Evolutionary conservation across 1,140 invertebrate genomes (phyloP).

Genomic region (Agrilus planipennis): DNA sequence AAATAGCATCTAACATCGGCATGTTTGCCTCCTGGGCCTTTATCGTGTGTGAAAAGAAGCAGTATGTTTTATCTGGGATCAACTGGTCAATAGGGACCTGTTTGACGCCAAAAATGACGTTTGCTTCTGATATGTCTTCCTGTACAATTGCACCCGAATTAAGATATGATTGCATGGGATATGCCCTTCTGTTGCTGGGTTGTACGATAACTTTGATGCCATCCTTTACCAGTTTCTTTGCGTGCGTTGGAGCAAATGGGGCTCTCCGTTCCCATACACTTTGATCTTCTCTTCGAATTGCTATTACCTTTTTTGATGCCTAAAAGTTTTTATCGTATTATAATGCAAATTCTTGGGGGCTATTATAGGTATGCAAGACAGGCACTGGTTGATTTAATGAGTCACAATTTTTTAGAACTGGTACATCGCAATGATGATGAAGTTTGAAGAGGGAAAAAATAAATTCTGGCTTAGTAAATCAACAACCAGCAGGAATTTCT

Average conservation of each 20-base stretch:
- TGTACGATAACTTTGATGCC: constrained; percentile 95
- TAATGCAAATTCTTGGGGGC: no score
- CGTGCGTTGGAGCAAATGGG: constrained; percentile 85
- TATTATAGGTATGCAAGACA: no score
- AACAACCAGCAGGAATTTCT: no score
- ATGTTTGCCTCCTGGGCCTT: constrained; percentile 99
- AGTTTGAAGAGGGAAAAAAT: no score
- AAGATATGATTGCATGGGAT: constrained; percentile 88
- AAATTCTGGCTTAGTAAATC: no score
- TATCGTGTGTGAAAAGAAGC: constrained; percentile 98
- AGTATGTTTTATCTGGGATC: constrained; percentile 93
- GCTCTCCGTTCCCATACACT: constrained; percentile 97
- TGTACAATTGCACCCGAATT: constrained; percentile 82
- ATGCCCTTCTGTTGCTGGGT: constrained; percentile 93
- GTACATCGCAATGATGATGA: no score
- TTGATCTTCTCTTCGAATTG: constrained; percentile 84
- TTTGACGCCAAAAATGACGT: constrained; percentile 95
- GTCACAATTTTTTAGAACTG: no score
- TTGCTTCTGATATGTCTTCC: constrained; percentile 94
- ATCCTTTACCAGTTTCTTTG: constrained; percentile 62
- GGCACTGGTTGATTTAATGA: no score
- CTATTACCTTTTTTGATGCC: constrained; percentile 51
- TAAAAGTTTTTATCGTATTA: no score
- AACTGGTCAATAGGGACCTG: constrained; percentile 90
- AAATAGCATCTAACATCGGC: constrained; percentile 88